These are phyloP conservation scores for Leucophenga maculata DNA, from an alignment of 2,888 invertebrate genomes.

Conservation along the genomic window DNA sequence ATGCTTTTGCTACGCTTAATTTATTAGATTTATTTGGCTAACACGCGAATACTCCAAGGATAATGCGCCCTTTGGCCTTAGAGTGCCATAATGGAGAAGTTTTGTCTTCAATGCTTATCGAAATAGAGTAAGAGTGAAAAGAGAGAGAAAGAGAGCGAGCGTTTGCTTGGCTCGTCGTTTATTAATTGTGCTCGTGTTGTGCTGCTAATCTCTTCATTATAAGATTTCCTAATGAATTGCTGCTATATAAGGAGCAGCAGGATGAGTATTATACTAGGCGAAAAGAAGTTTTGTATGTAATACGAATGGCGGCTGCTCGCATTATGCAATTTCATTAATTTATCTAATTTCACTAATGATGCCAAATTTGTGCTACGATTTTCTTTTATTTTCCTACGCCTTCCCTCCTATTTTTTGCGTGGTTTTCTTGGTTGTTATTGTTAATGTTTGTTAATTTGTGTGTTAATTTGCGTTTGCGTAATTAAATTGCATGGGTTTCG, in stretches of 20 bases:
- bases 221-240: conserved; percentile 66
- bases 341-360: conserved; percentile 61
- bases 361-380: conserved; percentile 38
- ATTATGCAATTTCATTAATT: conserved; percentile 61
- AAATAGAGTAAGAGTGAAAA: too few species aligned
- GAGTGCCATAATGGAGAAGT: not conserved
- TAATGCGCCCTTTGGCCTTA: conserved; percentile 12
- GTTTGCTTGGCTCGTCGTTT: conserved; percentile 52
- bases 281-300: not conserved
- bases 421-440: conserved; percentile 31
- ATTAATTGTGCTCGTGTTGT: conserved; percentile 59
- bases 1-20: conserved; percentile 56
- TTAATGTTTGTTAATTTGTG: conserved; percentile 60
- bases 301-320: conserved; percentile 17
- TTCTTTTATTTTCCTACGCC: conserved; percentile 28
- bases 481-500: conserved; percentile 50
- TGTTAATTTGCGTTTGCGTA: conserved; percentile 53
- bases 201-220: conserved; percentile 62
- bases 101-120: too few species aligned
- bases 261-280: too few species aligned
- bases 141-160: too few species aligned
- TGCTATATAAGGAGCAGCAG: too few species aligned
- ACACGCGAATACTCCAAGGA: conserved; percentile 47
- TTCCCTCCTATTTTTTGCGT: not conserved
- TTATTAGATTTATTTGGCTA: conserved; percentile 54